Evolutionary conservation across 2,888 invertebrate species (phyloP).

Genomic region (Chalcis sispes): DNA sequence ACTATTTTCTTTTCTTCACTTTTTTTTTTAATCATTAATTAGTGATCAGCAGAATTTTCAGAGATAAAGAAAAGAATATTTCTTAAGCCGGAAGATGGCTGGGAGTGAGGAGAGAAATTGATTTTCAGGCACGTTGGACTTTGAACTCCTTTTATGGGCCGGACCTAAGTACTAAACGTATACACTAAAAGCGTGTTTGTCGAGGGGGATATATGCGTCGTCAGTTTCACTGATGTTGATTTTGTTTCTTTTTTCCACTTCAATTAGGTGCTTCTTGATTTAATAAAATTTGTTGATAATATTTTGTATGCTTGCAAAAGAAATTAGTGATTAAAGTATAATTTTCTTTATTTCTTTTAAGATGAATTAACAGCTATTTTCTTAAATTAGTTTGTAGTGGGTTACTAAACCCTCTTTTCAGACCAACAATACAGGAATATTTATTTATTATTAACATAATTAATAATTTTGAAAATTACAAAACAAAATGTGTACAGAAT

Average conservation of each 20-base stretch:
- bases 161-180: not conserved
- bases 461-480: no score
- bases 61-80: not conserved
- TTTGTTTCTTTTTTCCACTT: not conserved
- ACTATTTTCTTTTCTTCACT: not conserved
- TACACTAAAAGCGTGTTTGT: no score
- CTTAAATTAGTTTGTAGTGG: no score
- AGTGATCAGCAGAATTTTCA: not conserved
- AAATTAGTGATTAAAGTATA: no score
- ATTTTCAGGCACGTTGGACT: slow-evolving; percentile 7
- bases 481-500: no score
- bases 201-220: not conserved
- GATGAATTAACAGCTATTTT: no score
- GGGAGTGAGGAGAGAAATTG: not conserved
- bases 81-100: not conserved
- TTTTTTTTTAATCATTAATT: not conserved
- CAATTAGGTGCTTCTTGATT: not conserved
- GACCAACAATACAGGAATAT: no score
- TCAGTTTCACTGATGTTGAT: not conserved
- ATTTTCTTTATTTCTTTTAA: no score
- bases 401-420: no score
- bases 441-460: no score
- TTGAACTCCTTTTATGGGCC: slow-evolving; percentile 27
- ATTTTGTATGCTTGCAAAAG: no score
- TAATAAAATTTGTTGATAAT: not conserved